Evolutionary conservation across 2,113 vertebrate species (phyloP), one percentile per base, ranked within the genome.

Genomic region (Pionites leucogaster): DNA sequence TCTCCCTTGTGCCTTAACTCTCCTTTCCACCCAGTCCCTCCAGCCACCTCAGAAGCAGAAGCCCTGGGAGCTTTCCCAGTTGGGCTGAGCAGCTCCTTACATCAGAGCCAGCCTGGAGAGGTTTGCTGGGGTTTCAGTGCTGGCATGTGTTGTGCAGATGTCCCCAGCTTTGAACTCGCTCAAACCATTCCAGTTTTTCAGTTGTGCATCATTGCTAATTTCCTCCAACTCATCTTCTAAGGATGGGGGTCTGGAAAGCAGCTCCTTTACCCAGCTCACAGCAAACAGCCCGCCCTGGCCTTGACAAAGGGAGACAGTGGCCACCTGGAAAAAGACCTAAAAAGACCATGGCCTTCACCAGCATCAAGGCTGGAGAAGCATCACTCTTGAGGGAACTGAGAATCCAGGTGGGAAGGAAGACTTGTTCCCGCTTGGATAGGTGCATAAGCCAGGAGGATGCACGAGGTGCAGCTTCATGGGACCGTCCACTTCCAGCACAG

Each of bases 71-170:
- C 55, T 74, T 59, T 70, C 85, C 79, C 39, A 16, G 19, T 41
- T 68, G 81, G 37, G 52, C 5, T 41, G 86, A 82, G 86, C 69
- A 50, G 78, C 4, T 39, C 74, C 52, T 93, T 39, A 41, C 60
- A 17, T 41, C 0, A 0, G 55, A 97, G 92, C 95, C 95, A 95
- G 76, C 46, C 94, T 95, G 83, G 70, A 31, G 77, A 69, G 86
- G 92, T 92, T 91, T 96, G 63, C 72, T 50, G 33, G 39, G 41
- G 29, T 47, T 92, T 62, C 72, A 14, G 77, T 50, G 70, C 82
- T 94, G 93, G 94, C 96, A 96, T 93, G 91, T 96, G 97, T 81
- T 29, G 77, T 77, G 93, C 97, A 97, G 94, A 97, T 97, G 96
- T 94, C 96, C 90, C 90, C 67, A 50, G 93, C 94, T 97, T 96